Percentiles rank a stretch among this genome's conserved stretches.
These are phyloP conservation scores for Synanthedon tipuliformis DNA, from an alignment of 2,888 invertebrate species.

Conservation along the genomic window DNA sequence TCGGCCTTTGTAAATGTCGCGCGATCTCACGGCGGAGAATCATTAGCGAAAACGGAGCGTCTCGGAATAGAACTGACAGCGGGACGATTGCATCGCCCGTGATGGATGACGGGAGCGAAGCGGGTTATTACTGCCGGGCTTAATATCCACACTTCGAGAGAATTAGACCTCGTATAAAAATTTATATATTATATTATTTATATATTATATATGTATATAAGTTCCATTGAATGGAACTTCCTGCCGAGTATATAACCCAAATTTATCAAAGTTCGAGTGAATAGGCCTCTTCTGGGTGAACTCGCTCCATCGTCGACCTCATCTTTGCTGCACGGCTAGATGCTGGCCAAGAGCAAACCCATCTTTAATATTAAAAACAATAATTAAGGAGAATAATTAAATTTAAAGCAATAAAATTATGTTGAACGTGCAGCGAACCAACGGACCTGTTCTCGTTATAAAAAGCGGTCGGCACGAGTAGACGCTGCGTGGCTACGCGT, in stretches of 20 bases:
- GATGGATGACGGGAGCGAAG: constrained; percentile 54
- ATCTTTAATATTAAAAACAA: not conserved
- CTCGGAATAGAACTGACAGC: constrained; percentile 66
- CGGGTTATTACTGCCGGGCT: constrained; percentile 49
- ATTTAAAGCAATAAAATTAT: not conserved
- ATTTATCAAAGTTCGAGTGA: too few relatives aligned
- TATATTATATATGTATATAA: too few relatives aligned
- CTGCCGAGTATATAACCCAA: too few relatives aligned
- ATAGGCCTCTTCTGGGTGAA: too few relatives aligned
- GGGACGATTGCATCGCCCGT: constrained; percentile 60
- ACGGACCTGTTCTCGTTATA: constrained; percentile 1
- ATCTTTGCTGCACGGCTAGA: too few relatives aligned
- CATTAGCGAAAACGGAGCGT: constrained; percentile 66
- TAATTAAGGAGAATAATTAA: not conserved
- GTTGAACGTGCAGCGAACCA: not conserved
- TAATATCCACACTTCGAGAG: constrained; percentile 36
- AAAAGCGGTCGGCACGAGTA: constrained; percentile 19
- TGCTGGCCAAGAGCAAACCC: too few relatives aligned
- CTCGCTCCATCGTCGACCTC: too few relatives aligned
- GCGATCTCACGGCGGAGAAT: constrained; percentile 30
- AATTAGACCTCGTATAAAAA: constrained; percentile 16
- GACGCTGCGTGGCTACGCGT: constrained; percentile 26
- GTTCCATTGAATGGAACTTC: too few relatives aligned
- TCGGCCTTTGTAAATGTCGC: constrained; percentile 37
- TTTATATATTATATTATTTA: too few relatives aligned